Evolutionary conservation across 2,113 vertebrate genomes (phyloP), one percentile per base, ranked within the genome.

Genomic region (Nycticorax nycticorax): DNA sequence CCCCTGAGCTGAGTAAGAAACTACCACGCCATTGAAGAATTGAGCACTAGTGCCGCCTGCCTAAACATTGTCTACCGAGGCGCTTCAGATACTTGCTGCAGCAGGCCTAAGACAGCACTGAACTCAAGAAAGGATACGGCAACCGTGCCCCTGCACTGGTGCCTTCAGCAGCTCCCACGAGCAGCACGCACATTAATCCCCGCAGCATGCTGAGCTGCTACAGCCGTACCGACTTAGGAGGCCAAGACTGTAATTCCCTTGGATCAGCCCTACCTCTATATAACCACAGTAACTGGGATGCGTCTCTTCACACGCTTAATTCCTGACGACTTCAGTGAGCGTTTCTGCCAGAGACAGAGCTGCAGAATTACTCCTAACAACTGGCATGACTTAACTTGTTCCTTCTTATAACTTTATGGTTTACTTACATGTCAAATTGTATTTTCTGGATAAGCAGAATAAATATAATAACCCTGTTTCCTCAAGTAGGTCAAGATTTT

Each of bases 381-480:
- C 91, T 67, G 90, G 94, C 94, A 87, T 92, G 97, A 97, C 94
- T 93, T 96, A 93, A 95, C 96, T 96, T 97, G 96, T 96, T 97
- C 66, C 78, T 93, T 93, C 92, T 87, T 79, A 50, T 66, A 87
- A 93, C 73, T 85, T 60, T 50, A 91, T 95, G 80, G 72, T 69
- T 95, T 96, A 85, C 86, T 95, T 56, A 73, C 37, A 89, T 66
- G 94, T 95, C 97, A 97, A 41, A 82, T 73, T 93, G 57, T 64
- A 60, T 96, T 93, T 92, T 81, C 69, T 87, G 91, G 60, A 41
- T 89, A 95, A 87, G 69, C 53, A 87, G 74, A 94, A 96, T 82
- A 72, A 77, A 92, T 84, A 78, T 95, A 95, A 96, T 94, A 96
- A 89, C 60, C 63, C 57, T 85, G 39, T 85, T 89, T 79, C 91